These are phyloP conservation scores for Aphaenogaster rudis DNA, from an alignment of 1,140 invertebrate genomes.

Conservation along the genomic window DNA sequence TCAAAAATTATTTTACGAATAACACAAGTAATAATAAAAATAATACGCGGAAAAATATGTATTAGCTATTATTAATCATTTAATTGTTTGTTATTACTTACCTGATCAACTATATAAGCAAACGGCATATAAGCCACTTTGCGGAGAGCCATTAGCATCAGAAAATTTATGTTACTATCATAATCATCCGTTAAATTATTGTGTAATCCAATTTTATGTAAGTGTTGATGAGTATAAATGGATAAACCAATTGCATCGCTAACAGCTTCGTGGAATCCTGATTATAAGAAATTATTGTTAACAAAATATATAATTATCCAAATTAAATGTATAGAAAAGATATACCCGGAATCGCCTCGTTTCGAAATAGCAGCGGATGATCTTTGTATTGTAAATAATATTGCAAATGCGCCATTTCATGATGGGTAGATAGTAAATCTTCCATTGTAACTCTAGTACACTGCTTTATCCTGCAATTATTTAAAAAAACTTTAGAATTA, in stretches of 20 bases:
- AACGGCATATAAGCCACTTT: constrained; percentile 94
- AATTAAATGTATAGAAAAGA: background rate
- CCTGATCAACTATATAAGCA: constrained; percentile 92
- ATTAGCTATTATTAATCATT: constrained; percentile 19
- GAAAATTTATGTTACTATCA: constrained; percentile 92
- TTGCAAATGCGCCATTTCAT: constrained; percentile 95
- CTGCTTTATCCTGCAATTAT: constrained; percentile 93
- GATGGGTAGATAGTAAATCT: constrained; percentile 93
- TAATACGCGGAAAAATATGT: background rate
- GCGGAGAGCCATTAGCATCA: constrained; percentile 93
- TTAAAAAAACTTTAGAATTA: background rate
- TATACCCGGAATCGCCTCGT: constrained; percentile 93
- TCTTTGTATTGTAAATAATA: constrained; percentile 94
- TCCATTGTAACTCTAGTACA: constrained; percentile 94
- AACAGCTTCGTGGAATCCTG: constrained; percentile 95
- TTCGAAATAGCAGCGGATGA: constrained; percentile 91
- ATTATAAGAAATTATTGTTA: constrained; percentile 70
- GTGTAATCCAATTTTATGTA: constrained; percentile 91
- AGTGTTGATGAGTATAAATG: constrained; percentile 91
- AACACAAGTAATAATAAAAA: background rate
- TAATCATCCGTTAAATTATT: constrained; percentile 90
- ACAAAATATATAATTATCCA: background rate
- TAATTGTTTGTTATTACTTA: constrained; percentile 75
- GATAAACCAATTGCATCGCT: constrained; percentile 95
- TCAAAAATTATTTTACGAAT: background rate